Evolutionary conservation across 2,797 vertebrate species (phyloP).

Genomic region (Rachycentron canadum): DNA sequence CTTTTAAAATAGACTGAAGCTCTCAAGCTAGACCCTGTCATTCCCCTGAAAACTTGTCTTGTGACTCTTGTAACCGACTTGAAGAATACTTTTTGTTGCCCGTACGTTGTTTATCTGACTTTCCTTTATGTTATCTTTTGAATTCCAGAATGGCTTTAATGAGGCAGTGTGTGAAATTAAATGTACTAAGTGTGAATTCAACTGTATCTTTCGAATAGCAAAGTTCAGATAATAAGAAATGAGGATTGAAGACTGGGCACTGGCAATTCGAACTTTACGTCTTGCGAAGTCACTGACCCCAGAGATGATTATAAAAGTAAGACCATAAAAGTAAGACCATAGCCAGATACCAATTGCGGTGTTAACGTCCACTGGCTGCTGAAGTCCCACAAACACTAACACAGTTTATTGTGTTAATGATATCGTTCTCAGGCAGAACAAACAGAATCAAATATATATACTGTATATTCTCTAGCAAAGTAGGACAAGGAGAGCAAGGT

Average conservation of each 20-base stretch:
- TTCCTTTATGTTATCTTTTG: not conserved
- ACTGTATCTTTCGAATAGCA: not conserved
- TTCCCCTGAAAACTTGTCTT: not conserved
- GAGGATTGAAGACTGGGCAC: not conserved
- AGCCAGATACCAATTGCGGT: conserved; percentile 1
- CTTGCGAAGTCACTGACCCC: no score
- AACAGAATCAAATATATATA: not conserved
- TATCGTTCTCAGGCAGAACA: conserved; percentile 1
- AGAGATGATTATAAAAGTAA: not conserved
- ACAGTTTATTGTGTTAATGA: not conserved
- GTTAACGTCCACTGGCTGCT: not conserved
- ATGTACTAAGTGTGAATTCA: not conserved
- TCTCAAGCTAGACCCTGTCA: not conserved
- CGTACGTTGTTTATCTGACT: not conserved
- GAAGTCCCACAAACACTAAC: not conserved
- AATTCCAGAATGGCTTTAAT: not conserved
- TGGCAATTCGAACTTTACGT: no score
- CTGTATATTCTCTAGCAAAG: not conserved
- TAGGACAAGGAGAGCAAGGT: not conserved
- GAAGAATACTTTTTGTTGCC: not conserved
- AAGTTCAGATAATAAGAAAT: not conserved
- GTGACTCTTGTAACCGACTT: not conserved
- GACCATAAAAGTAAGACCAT: not conserved
- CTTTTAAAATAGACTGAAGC: not conserved
- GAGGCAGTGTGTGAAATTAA: not conserved